Percentiles rank a stretch among this genome's conserved stretches.
Evolutionary conservation across 1,140 invertebrate species (phyloP).

Genomic region (Armadillidium nasatum): DNA sequence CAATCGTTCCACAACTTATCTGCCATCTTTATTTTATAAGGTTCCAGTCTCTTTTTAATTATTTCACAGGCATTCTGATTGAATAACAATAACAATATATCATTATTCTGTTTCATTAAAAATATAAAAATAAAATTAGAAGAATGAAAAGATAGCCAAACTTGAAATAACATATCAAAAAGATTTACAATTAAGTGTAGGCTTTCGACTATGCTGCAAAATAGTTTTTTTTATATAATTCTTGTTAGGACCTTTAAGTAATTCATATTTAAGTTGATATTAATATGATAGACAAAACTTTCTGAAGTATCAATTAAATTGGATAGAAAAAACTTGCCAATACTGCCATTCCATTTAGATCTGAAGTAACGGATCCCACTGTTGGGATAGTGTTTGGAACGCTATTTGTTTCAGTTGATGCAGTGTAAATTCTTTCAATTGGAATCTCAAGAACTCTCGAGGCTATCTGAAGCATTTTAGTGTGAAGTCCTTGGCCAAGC

Average conservation of each 20-base stretch:
- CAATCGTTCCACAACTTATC: conserved; percentile 74
- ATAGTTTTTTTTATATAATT: too few species aligned
- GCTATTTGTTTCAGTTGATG: conserved; percentile 84
- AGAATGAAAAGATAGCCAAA: too few species aligned
- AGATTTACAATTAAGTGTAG: too few species aligned
- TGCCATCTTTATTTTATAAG: neutral
- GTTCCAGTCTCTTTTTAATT: conserved; percentile 1
- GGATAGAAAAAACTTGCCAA: conserved; percentile 62
- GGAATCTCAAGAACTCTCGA: conserved; percentile 65
- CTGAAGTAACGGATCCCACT: conserved; percentile 82
- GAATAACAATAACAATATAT: too few species aligned
- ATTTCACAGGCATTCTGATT: neutral
- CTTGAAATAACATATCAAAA: too few species aligned
- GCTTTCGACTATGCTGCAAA: too few species aligned
- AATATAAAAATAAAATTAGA: too few species aligned
- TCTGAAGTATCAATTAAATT: too few species aligned
- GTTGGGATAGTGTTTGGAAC: conserved; percentile 89
- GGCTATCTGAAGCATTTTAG: conserved; percentile 78
- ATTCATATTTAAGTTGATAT: too few species aligned
- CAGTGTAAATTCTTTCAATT: conserved; percentile 72
- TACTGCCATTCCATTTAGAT: conserved; percentile 91
- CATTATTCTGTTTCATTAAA: too few species aligned
- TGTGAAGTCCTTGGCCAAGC: conserved; percentile 94
- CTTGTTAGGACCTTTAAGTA: too few species aligned
- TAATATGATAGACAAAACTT: too few species aligned